Evolutionary conservation across 2,113 vertebrate species (phyloP), one percentile per base, ranked within the genome.

Genomic region (Cheirogaleus medius): DNA sequence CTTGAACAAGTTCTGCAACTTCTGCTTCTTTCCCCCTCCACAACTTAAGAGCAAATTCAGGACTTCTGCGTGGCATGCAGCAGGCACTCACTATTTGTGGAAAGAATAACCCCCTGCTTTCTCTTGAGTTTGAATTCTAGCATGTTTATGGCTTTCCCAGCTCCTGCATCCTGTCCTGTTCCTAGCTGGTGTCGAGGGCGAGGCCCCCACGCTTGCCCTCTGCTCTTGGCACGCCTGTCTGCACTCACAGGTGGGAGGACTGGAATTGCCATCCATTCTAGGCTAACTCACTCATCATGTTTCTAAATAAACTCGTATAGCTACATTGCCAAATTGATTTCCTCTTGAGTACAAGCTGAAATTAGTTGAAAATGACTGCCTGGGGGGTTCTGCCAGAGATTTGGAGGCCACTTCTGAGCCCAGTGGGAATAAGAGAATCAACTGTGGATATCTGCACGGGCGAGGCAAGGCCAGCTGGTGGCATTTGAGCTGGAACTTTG

Each of bases 101-200:
- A 47, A 20, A 54, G 68, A 91, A 37, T 54, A 25, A 27, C 21
- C 32, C 23, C 44, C 5, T 23, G 21, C 29, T 87, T 64, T 44
- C 83, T 44, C 42, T 47, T 69, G 42, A 64, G 29, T 78, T 69
- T 88, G 47, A 90, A 76, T 64, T 66, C 69, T 27, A 44, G 58
- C 49, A 20, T 44, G 76, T 74, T 69, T 68, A 52, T 63, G 63
- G 71, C 60, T 88, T 90, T 93, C 56, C 54, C 78, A 78, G 69
- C 56, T 69, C 69, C 52, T 85, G 52, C 52, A 78, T 58, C 39
- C 58, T 58, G 52, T 56, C 32, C 12, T 34, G 23, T 25, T 54
- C 13, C 8, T 4, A 15, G 23, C 15, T 5, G 5, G 29, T 20
- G 20, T 42, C 47, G 54, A 81, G 27, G 52, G 54, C 13, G 60